Evolutionary conservation across 1,140 invertebrate genomes (phyloP).

Genomic region (Delia radicum): DNA sequence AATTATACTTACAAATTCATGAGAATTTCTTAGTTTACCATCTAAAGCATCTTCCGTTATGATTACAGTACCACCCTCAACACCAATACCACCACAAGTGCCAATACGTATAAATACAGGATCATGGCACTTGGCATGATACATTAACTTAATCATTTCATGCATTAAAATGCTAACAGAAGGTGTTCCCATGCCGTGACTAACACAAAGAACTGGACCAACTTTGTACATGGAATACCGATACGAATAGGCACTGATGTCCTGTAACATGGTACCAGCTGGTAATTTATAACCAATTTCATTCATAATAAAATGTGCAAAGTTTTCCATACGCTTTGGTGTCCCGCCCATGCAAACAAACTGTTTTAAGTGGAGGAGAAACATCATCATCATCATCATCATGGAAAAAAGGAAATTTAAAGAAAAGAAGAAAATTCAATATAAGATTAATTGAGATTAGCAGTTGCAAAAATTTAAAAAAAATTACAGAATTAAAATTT

Average conservation of each 20-base stretch:
- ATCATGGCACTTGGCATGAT: conserved; percentile 84
- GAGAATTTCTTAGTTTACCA: conserved; percentile 70
- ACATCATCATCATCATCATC: too few species aligned
- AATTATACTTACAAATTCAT: conserved; percentile 64
- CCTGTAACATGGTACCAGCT: conserved; percentile 79
- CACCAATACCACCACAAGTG: conserved; percentile 89
- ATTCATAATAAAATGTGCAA: conserved; percentile 88
- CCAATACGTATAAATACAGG: conserved; percentile 91
- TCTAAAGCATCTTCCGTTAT: conserved; percentile 87
- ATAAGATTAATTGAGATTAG: neutral
- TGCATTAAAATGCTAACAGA: conserved; percentile 90
- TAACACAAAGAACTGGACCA: conserved; percentile 52
- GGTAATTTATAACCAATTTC: conserved; percentile 88
- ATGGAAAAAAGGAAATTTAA: too few species aligned
- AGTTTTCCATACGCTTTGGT: conserved; percentile 89
- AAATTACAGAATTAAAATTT: too few species aligned
- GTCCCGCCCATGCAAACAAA: conserved; percentile 98
- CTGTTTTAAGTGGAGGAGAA: conserved; percentile 59
- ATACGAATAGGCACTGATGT: conserved; percentile 90
- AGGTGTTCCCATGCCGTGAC: conserved; percentile 94
- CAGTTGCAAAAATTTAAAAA: neutral
- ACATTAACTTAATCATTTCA: conserved; percentile 91
- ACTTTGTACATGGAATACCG: conserved; percentile 98
- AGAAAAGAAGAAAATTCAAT: conserved; percentile 24
- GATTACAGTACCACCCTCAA: conserved; percentile 84